phyloP scores from a whole-genome alignment of 2,797 vertebrate species.

The Semotilus atromaculatus region DNA sequence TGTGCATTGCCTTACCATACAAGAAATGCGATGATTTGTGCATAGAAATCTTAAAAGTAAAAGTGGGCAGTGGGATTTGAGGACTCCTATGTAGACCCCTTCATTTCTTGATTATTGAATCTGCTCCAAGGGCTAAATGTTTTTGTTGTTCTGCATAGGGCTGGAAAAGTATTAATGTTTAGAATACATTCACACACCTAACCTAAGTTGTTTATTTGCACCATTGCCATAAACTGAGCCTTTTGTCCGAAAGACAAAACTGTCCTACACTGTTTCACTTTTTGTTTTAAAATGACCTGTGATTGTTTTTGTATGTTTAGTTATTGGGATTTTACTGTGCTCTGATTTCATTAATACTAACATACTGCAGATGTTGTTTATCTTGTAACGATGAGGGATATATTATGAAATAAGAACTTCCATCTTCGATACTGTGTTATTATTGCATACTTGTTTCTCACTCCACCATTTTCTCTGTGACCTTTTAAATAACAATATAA shows the following conservation, averaged over 20 bases:
- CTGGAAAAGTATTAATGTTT: not conserved
- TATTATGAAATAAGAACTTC: not conserved
- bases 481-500: conserved; percentile 67
- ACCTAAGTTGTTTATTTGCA: conserved; percentile 16
- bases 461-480: conserved; percentile 53
- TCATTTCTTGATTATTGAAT: not conserved
- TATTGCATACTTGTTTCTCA: conserved; percentile 45
- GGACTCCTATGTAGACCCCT: not conserved
- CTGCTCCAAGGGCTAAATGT: not conserved
- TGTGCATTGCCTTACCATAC: conserved; percentile 9
- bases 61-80: not conserved
- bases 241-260: conserved; percentile 19
- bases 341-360: not conserved
- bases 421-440: not conserved
- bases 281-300: not conserved
- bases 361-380: not conserved
- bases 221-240: conserved; percentile 20
- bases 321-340: not conserved
- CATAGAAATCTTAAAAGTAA: not conserved
- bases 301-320: conserved; percentile 8
- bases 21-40: conserved; percentile 24
- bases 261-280: conserved; percentile 1
- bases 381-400: not conserved
- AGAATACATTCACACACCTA: not conserved
- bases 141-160: not conserved